Percentiles rank a stretch among this genome's conserved stretches.
phyloP scores from a whole-genome alignment of 2,888 invertebrate species.

The Eucera pruinosa region DNA sequence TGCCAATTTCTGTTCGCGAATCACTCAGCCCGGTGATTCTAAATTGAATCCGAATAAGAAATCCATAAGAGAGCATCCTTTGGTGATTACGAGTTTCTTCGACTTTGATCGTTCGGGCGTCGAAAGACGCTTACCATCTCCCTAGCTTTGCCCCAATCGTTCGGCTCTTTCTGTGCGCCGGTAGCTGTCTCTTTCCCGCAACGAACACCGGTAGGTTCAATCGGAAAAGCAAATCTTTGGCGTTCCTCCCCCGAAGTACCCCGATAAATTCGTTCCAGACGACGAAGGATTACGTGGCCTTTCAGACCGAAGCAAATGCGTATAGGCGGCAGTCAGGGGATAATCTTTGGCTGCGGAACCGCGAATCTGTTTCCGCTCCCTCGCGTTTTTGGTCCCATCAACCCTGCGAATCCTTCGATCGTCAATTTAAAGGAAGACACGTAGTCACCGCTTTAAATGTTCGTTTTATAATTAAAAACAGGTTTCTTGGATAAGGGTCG shows the following conservation, averaged over 20 bases:
- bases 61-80: slow-evolving; percentile 82
- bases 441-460: slow-evolving; percentile 2
- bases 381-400: slow-evolving; percentile 47
- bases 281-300: slow-evolving; percentile 73
- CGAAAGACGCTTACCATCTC: slow-evolving; percentile 77
- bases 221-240: slow-evolving; percentile 83
- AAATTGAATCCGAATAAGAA: slow-evolving; percentile 83
- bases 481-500: too few relatives aligned
- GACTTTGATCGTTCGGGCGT: slow-evolving; percentile 82
- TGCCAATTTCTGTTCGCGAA: slow-evolving; percentile 68
- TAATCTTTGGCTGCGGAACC: slow-evolving; percentile 72
- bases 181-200: slow-evolving; percentile 43
- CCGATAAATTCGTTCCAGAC: slow-evolving; percentile 75
- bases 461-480: background rate
- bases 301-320: slow-evolving; percentile 66
- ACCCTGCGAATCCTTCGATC: slow-evolving; percentile 39
- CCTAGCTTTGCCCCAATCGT: slow-evolving; percentile 49
- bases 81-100: slow-evolving; percentile 77
- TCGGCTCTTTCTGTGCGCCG: slow-evolving; percentile 36
- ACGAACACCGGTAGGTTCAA: slow-evolving; percentile 76
- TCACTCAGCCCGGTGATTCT: slow-evolving; percentile 76
- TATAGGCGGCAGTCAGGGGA: slow-evolving; percentile 62
- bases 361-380: slow-evolving; percentile 64
- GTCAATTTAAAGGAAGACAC: slow-evolving; percentile 33
- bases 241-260: slow-evolving; percentile 69